Evolutionary conservation across 2,888 invertebrate species (phyloP).

Genomic region (Nymphalis polychloros): DNA sequence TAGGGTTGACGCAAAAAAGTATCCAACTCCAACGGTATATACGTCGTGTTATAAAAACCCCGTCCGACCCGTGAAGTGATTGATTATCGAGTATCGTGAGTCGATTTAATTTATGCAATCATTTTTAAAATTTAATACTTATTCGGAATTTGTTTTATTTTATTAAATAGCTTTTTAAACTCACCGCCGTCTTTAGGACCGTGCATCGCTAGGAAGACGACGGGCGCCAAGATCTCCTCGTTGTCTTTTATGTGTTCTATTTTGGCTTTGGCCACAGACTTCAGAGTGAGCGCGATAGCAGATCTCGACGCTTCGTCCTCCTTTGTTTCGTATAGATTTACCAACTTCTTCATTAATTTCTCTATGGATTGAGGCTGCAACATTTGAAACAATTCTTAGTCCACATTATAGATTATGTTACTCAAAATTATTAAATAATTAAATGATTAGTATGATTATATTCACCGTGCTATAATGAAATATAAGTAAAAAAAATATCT

Average conservation of each 20-base stretch:
- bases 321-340: slow-evolving; percentile 78
- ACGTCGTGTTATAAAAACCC: too few species aligned
- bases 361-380: slow-evolving; percentile 76
- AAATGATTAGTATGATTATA: too few species aligned
- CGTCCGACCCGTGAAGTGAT: too few species aligned
- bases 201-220: slow-evolving; percentile 96
- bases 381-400: not conserved
- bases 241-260: slow-evolving; percentile 91
- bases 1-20: too few species aligned
- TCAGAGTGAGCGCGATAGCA: slow-evolving; percentile 88
- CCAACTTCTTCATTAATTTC: slow-evolving; percentile 81
- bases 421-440: too few species aligned
- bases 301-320: slow-evolving; percentile 88
- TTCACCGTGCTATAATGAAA: too few species aligned
- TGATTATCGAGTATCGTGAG: too few species aligned
- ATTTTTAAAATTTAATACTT: too few species aligned
- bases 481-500: too few species aligned
- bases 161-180: not conserved
- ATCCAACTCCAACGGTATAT: too few species aligned
- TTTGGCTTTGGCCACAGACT: slow-evolving; percentile 91
- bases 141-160: too few species aligned
- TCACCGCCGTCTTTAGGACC: slow-evolving; percentile 85
- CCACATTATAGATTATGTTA: not conserved
- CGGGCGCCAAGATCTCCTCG: slow-evolving; percentile 87
- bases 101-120: too few species aligned